Evolutionary conservation across 2,888 invertebrate genomes (phyloP).

Genomic region (Chesias legatella): DNA sequence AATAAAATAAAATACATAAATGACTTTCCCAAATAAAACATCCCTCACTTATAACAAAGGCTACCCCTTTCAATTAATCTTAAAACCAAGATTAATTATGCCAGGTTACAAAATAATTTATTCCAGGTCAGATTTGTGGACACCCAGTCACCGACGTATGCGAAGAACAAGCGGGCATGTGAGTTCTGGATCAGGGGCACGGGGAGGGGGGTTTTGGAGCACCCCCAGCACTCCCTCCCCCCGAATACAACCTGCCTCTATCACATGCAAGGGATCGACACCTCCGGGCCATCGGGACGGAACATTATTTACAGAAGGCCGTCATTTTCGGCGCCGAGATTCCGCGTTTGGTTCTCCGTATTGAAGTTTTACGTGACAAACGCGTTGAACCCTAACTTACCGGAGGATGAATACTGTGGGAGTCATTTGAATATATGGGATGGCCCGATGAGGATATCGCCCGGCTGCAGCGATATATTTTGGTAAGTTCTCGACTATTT

Average conservation of each 20-base stretch:
- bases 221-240: conserved; percentile 91
- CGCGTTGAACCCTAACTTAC: conserved; percentile 82
- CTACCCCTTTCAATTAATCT: conserved; percentile 7
- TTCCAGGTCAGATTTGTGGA: conserved; percentile 91
- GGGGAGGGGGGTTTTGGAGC: conserved; percentile 88
- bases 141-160: conserved; percentile 89
- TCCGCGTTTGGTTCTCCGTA: conserved; percentile 92
- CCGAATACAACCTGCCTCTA: conserved; percentile 94
- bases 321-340: conserved; percentile 84
- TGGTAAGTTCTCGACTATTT: conserved; percentile 80
- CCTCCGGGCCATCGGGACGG: conserved; percentile 80
- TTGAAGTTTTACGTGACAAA: conserved; percentile 91
- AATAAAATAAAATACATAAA: not conserved
- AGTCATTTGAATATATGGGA: conserved; percentile 94
- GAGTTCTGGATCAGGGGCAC: conserved; percentile 93
- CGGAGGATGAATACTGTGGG: conserved; percentile 88
- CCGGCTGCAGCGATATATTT: conserved; percentile 89
- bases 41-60: conserved; percentile 2
- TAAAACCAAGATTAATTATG: conserved; percentile 13
- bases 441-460: conserved; percentile 88
- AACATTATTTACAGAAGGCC: conserved; percentile 77
- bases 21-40: not conserved
- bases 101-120: conserved; percentile 22
- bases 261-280: conserved; percentile 85
- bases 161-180: conserved; percentile 91